Conservation (phyloP, 2,888 invertebrate species). For the Gortyna flavago region DNA sequence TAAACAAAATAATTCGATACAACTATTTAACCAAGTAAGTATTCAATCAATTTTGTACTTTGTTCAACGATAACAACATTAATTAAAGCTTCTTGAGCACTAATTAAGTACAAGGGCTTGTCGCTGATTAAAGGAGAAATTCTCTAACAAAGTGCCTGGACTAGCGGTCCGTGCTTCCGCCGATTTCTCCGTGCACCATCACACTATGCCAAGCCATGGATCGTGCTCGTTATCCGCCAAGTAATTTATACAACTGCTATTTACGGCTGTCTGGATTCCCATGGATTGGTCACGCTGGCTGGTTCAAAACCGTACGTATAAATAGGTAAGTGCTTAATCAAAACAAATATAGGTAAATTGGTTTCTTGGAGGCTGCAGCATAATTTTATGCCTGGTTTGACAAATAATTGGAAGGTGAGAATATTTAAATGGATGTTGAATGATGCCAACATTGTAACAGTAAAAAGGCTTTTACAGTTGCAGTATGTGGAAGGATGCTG, state of each 20-base stretch:
- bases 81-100: conserved; percentile 31
- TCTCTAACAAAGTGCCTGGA: conserved; percentile 61
- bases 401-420: conserved; percentile 5
- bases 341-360: conserved; percentile 43
- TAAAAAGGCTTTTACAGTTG: conserved; percentile 18
- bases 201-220: conserved; percentile 51
- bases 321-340: conserved; percentile 44
- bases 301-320: conserved; percentile 32
- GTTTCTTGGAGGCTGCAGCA: not conserved
- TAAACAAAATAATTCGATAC: not conserved
- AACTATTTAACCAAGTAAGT: not conserved
- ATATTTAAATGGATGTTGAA: not conserved
- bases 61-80: not conserved
- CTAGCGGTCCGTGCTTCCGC: conserved; percentile 71
- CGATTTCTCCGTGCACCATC: conserved; percentile 71
- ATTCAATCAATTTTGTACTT: not conserved
- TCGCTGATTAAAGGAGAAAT: conserved; percentile 62
- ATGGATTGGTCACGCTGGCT: conserved; percentile 60
- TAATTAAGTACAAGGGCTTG: conserved; percentile 45
- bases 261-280: conserved; percentile 62
- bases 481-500: conserved; percentile 16
- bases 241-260: conserved; percentile 68
- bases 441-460: conserved; percentile 2
- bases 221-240: conserved; percentile 58
- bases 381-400: conserved; percentile 13